Evolutionary conservation across 2,797 vertebrate genomes (phyloP).

Genomic region (Ctenopoma kingsleyae): DNA sequence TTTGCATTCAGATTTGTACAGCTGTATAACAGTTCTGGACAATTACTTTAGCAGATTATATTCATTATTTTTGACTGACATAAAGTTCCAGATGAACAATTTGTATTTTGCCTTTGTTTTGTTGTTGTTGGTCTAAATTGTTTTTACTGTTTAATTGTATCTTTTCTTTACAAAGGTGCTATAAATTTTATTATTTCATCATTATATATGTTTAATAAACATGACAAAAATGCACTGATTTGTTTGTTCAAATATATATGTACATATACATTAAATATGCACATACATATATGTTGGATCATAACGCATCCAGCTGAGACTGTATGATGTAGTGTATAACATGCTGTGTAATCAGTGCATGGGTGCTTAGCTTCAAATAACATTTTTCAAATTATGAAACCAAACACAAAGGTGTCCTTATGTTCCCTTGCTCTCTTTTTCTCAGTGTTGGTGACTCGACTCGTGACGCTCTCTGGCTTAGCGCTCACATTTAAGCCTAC

Average conservation of each 20-base stretch:
- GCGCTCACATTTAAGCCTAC: slow-evolving; percentile 48
- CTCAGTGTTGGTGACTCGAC: slow-evolving; percentile 35
- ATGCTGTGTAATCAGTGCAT: slow-evolving; percentile 31
- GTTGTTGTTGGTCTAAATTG: neutral
- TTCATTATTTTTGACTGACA: neutral
- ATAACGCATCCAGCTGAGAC: slow-evolving; percentile 10
- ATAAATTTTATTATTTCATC: neutral
- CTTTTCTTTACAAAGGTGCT: neutral
- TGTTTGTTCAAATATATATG: neutral
- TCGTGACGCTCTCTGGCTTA: slow-evolving; percentile 41
- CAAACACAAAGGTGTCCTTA: slow-evolving; percentile 27
- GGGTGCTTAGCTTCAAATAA: slow-evolving; percentile 41
- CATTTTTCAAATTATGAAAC: slow-evolving; percentile 32
- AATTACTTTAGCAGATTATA: neutral
- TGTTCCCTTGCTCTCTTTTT: slow-evolving; percentile 17
- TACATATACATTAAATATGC: slow-evolving; percentile 5
- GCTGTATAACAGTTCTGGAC: neutral
- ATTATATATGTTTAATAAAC: neutral
- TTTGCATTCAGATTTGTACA: neutral
- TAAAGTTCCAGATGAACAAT: neutral
- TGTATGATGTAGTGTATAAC: slow-evolving; percentile 44
- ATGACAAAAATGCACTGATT: neutral
- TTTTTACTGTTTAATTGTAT: neutral
- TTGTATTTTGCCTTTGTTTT: neutral
- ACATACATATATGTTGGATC: neutral